These are phyloP conservation scores for Notarius lentiginosus DNA, from an alignment of 2,113 vertebrate genomes.

Conservation along the genomic window DNA sequence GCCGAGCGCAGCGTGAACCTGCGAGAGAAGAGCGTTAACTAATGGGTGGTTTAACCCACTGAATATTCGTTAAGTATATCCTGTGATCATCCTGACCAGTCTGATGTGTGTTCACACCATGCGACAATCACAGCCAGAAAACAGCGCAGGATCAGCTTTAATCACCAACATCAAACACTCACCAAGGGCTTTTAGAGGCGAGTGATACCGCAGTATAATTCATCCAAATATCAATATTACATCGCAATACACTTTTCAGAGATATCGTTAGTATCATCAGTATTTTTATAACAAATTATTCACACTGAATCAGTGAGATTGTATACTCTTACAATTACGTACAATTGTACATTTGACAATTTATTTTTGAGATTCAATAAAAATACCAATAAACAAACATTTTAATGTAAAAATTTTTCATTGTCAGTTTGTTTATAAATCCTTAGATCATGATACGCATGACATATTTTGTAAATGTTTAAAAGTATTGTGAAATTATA, in stretches of 20 bases:
- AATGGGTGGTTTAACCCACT: not conserved
- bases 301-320: no score
- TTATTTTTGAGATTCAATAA: not conserved
- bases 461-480: not conserved
- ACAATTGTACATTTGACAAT: no score
- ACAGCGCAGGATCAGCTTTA: not conserved
- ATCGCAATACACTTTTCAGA: not conserved
- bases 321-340: no score
- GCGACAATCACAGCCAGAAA: no score
- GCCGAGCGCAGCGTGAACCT: constrained; percentile 79
- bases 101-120: no score
- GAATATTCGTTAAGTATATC: not conserved
- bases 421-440: not conserved
- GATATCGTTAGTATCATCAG: no score
- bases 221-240: not conserved
- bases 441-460: no score
- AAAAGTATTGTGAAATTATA: not conserved
- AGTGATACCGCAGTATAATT: not conserved
- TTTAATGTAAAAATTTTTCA: not conserved
- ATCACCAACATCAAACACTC: not conserved
- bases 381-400: not conserved
- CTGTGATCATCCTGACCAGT: no score
- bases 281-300: not conserved
- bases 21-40: not conserved
- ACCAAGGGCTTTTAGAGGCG: no score